Percentiles rank a stretch among this genome's conserved stretches.
These are phyloP conservation scores for Paragorgia papillata DNA, from an alignment of 92 coral and sea anemone genomes.

Conservation along the genomic window DNA sequence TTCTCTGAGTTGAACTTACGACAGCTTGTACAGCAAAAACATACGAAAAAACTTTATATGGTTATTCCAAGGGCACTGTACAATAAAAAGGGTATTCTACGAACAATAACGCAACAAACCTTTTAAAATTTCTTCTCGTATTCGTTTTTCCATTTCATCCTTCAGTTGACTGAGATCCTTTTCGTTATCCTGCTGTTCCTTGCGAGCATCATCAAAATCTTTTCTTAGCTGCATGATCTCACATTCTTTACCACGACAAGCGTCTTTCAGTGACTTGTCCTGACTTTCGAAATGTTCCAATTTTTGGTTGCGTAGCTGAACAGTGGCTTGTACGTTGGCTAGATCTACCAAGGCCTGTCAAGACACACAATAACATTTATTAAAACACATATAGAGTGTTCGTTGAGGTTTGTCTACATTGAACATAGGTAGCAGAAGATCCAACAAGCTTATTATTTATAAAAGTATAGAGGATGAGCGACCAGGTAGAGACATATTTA, in stretches of 20 bases:
- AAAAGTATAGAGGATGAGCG: no score
- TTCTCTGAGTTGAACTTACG: no score
- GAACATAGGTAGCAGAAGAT: no score
- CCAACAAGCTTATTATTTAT: no score
- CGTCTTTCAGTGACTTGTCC: conserved; percentile 17
- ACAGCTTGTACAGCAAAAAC: no score
- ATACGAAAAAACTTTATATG: no score
- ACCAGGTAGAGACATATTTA: no score
- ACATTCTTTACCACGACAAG: conserved; percentile 1
- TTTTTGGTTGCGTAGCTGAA: conserved; percentile 22
- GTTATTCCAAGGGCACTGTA: no score
- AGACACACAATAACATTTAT: no score
- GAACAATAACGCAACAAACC: not conserved
- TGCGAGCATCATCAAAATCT: conserved; percentile 1
- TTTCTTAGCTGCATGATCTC: conserved; percentile 3
- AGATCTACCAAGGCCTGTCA: conserved; percentile 21
- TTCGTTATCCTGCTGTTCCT: not conserved
- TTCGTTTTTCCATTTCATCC: conserved; percentile 5
- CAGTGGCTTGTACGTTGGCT: conserved; percentile 26
- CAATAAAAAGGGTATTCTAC: no score
- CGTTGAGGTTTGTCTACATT: no score
- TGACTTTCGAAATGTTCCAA: conserved; percentile 21
- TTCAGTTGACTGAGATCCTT: not conserved
- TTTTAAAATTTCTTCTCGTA: not conserved
- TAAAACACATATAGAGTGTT: no score